Percentiles rank a stretch among this genome's conserved stretches.
Conservation (phyloP, 2,113 vertebrate genomes). For the Nannospalax galili region DNA sequence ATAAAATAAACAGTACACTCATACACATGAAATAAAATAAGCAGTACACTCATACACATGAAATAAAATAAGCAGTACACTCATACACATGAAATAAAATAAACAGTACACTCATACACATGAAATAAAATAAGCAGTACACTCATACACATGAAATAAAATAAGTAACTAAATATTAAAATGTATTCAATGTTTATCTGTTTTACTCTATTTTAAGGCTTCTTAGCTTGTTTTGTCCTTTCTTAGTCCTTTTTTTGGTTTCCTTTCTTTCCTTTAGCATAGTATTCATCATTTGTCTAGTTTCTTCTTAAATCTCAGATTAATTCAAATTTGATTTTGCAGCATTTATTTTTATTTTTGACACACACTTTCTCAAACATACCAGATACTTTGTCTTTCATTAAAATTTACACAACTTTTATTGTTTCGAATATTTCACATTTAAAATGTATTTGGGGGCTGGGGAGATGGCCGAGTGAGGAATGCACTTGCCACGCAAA, state of each 20-base stretch:
- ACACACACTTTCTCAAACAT: neutral
- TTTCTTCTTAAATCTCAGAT: neutral
- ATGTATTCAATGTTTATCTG: neutral
- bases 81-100: too few species aligned
- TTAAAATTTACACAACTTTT: neutral
- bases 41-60: too few species aligned
- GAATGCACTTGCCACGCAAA: neutral
- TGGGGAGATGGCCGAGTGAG: neutral
- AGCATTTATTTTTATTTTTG: neutral
- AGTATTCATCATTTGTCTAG: neutral
- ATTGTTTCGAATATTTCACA: conserved; percentile 13
- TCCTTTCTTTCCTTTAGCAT: neutral
- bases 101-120: too few species aligned
- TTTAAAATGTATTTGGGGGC: neutral
- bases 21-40: too few species aligned
- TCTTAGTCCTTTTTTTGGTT: neutral
- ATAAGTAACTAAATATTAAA: too few species aligned
- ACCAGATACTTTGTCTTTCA: neutral
- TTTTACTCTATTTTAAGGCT: neutral
- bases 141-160: too few species aligned
- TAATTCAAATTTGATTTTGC: neutral
- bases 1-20: too few species aligned
- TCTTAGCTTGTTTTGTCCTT: neutral
- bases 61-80: too few species aligned
- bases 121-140: too few species aligned